A percentile compares a stretch with the other conserved stretches of the same genome.
Evolutionary conservation across 2,797 vertebrate species (phyloP).

Genomic region (Antrozous pallidus): DNA sequence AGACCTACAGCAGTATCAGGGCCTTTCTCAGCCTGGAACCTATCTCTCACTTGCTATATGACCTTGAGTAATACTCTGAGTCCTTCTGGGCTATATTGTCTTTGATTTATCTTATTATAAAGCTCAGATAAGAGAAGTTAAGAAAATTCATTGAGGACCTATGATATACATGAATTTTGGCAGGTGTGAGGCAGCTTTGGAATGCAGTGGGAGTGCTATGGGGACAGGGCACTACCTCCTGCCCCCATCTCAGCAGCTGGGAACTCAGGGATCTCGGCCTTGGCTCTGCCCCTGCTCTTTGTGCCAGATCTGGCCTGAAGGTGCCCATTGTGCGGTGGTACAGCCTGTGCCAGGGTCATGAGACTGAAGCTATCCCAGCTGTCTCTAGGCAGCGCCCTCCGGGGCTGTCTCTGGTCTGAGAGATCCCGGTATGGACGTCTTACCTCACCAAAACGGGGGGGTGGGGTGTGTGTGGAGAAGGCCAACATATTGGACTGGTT

Average conservation of each 20-base stretch:
- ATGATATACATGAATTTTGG: neutral
- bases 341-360: constrained; percentile 71
- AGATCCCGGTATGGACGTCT: neutral
- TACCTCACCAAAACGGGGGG: neutral
- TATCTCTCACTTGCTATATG: constrained; percentile 25
- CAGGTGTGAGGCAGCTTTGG: neutral
- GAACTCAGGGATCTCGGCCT: neutral
- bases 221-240: neutral
- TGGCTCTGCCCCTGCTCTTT: constrained; percentile 49
- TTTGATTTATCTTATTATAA: constrained; percentile 9
- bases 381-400: constrained; percentile 51
- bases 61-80: constrained; percentile 44
- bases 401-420: constrained; percentile 32
- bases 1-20: neutral
- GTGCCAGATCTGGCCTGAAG: constrained; percentile 68
- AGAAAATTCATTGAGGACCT: neutral
- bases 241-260: constrained; percentile 3
- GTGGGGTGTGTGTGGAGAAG: constrained; percentile 12
- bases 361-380: constrained; percentile 61
- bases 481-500: neutral
- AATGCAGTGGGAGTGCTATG: neutral
- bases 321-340: constrained; percentile 73
- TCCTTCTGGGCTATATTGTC: neutral
- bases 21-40: neutral
- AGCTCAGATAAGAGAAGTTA: neutral